A percentile compares a stretch with the other conserved stretches of the same genome.
These are phyloP conservation scores for Agonum fuliginosum DNA, from an alignment of 2,888 invertebrate genomes.

Conservation along the genomic window DNA sequence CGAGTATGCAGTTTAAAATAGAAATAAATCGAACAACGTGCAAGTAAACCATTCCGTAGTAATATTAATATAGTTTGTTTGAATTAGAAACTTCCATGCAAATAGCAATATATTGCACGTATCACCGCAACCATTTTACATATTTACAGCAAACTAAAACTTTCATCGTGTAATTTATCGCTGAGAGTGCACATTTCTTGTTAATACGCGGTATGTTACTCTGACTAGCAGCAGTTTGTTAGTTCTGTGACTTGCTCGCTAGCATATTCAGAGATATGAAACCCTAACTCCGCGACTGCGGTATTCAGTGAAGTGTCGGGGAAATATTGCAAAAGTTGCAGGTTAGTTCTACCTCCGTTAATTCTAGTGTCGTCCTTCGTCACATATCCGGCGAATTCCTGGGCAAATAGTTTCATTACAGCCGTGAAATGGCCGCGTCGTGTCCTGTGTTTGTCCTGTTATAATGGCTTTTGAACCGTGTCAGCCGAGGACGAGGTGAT, in stretches of 20 bases:
- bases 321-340: conserved; percentile 46
- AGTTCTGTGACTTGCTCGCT: not conserved
- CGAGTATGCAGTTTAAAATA: too few relatives aligned
- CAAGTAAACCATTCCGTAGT: too few relatives aligned
- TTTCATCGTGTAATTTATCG: conserved; percentile 27
- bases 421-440: not conserved
- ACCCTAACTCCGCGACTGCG: not conserved
- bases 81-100: not conserved
- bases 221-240: conserved; percentile 16
- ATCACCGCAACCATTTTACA: conserved; percentile 21
- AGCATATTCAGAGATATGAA: conserved; percentile 22
- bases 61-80: too few relatives aligned
- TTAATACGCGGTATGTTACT: conserved; percentile 9
- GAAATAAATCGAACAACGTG: too few relatives aligned
- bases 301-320: not conserved
- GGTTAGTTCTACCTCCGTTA: not conserved
- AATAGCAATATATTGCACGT: not conserved
- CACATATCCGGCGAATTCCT: conserved; percentile 16
- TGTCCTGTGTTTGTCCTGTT: not conserved
- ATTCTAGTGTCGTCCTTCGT: conserved; percentile 38
- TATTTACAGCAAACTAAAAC: conserved; percentile 32
- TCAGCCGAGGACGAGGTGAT: too few relatives aligned
- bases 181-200: conserved; percentile 21
- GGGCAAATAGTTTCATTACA: conserved; percentile 37
- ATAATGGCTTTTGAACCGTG: conserved; percentile 1